phyloP scores from a whole-genome alignment of 2,797 vertebrate species.

The Odontamblyopus rebecca region DNA sequence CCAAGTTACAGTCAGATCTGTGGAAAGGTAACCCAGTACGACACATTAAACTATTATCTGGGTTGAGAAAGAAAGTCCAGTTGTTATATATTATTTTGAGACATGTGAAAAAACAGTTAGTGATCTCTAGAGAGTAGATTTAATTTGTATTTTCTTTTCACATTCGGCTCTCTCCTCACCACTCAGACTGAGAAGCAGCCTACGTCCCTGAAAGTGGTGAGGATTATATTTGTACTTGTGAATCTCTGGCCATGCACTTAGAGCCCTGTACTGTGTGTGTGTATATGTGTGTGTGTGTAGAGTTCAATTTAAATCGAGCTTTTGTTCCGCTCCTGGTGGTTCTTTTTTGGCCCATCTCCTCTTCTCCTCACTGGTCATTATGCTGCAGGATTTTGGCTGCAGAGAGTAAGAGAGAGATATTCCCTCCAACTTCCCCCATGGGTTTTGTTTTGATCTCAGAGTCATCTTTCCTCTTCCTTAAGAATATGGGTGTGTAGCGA shows the following conservation, averaged over 20 bases:
- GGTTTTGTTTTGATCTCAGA: slow-evolving; percentile 70
- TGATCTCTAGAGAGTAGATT: too few species aligned
- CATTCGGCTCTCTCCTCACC: slow-evolving; percentile 45
- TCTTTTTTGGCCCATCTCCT: slow-evolving; percentile 35
- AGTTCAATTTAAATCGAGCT: slow-evolving; percentile 21
- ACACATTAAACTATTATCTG: too few species aligned
- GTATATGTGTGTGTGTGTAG: slow-evolving; percentile 14
- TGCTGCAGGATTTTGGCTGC: slow-evolving; percentile 28
- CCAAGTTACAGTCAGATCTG: too few species aligned
- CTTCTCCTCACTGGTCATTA: slow-evolving; percentile 43
- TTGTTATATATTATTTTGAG: too few species aligned
- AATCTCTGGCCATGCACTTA: slow-evolving; percentile 35
- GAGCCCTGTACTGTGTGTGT: slow-evolving; percentile 18
- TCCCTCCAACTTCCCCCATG: slow-evolving; percentile 67
- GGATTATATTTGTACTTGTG: slow-evolving; percentile 55
- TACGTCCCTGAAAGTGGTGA: slow-evolving; percentile 39
- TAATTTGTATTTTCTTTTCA: slow-evolving; percentile 29
- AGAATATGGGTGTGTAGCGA: slow-evolving; percentile 42
- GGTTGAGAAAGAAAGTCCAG: too few species aligned
- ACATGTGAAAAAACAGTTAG: too few species aligned
- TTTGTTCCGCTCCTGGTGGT: slow-evolving; percentile 27
- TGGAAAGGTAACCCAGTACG: too few species aligned
- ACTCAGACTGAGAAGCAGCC: slow-evolving; percentile 31
- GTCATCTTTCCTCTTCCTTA: slow-evolving; percentile 61
- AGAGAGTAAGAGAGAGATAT: slow-evolving; percentile 31